Conservation (phyloP, 2,113 vertebrate genomes). For the Nothoprocta pentlandii region DNA sequence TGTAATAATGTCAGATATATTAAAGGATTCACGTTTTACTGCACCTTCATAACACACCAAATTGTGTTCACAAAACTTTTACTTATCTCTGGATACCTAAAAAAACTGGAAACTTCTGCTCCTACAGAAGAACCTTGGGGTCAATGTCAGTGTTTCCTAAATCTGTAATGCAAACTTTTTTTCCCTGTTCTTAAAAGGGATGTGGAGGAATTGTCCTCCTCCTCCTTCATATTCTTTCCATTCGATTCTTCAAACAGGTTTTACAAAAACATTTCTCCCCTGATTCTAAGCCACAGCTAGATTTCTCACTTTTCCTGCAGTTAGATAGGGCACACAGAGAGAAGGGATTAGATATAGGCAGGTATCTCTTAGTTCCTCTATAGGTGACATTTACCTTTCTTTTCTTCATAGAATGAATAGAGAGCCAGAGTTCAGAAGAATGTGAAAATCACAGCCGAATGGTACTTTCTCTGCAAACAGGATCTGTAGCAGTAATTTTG, state of each 20-base stretch:
- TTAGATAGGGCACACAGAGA: background rate
- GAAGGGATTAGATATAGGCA: background rate
- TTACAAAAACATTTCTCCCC: background rate
- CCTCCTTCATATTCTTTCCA: background rate
- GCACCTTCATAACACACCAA: background rate
- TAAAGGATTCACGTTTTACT: background rate
- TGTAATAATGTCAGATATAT: background rate
- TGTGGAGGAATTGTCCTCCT: background rate
- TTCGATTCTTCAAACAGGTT: conserved; percentile 11
- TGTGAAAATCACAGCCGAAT: background rate
- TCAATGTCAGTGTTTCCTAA: background rate
- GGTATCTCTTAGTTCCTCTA: background rate
- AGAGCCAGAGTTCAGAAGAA: background rate
- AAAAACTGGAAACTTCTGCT: background rate
- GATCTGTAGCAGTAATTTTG: background rate
- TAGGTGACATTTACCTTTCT: background rate
- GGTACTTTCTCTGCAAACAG: background rate
- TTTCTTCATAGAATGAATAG: conserved; percentile 1
- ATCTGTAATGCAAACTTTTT: background rate
- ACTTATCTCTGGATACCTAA: background rate
- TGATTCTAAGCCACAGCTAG: background rate
- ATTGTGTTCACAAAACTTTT: background rate
- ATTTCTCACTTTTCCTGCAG: background rate
- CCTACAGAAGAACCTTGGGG: background rate
- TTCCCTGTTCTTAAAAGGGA: background rate